Percentiles rank a stretch among this genome's conserved stretches.
Evolutionary conservation across 2,113 vertebrate species (phyloP).

Genomic region (Notarius lentiginosus): DNA sequence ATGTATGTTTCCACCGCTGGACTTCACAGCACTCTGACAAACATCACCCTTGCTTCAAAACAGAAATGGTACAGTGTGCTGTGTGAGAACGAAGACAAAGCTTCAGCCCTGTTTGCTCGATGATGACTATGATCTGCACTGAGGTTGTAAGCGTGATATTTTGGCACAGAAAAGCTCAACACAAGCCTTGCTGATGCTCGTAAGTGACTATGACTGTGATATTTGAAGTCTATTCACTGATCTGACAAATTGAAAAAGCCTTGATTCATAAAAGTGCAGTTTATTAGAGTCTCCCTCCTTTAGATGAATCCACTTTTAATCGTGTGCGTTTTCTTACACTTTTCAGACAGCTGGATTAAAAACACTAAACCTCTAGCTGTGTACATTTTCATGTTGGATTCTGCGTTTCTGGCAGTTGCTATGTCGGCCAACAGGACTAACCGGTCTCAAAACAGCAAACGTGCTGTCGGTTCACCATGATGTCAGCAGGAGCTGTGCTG

Average conservation of each 20-base stretch:
- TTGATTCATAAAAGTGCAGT: constrained; percentile 38
- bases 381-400: constrained; percentile 21
- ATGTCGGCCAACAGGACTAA: constrained; percentile 59
- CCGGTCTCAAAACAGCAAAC: constrained; percentile 58
- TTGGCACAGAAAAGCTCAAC: not conserved
- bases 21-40: constrained; percentile 16
- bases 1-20: constrained; percentile 4
- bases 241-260: constrained; percentile 36
- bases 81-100: constrained; percentile 12
- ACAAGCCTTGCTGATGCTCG: not conserved
- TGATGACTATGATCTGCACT: not conserved
- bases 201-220: not conserved
- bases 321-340: not conserved
- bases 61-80: not conserved
- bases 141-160: not conserved
- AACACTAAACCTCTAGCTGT: not conserved
- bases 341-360: not conserved
- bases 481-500: constrained; percentile 41
- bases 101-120: constrained; percentile 2
- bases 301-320: not conserved
- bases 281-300: constrained; percentile 16
- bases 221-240: constrained; percentile 34
- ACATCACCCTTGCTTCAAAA: constrained; percentile 1
- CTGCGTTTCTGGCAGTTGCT: constrained; percentile 34
- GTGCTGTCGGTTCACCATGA: constrained; percentile 33